Percentiles rank a stretch among this genome's conserved stretches.
These are phyloP conservation scores for Artibeus jamaicensis DNA, from an alignment of 2,797 vertebrate genomes.

Conservation along the genomic window DNA sequence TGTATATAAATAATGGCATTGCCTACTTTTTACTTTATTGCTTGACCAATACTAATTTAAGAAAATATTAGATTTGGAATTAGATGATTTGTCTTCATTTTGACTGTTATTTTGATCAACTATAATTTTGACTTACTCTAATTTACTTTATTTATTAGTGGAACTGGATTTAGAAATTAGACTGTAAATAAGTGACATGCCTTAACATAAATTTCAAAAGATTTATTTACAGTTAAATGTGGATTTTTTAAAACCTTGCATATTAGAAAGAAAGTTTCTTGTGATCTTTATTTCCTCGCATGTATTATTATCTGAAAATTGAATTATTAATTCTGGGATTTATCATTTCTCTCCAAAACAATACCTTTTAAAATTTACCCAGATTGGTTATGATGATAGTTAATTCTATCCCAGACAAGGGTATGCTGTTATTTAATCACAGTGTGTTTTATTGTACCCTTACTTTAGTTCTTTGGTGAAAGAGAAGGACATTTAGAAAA, in stretches of 20 bases:
- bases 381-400: background rate
- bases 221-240: constrained; percentile 4
- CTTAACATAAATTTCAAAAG: background rate
- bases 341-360: background rate
- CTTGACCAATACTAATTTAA: background rate
- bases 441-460: background rate
- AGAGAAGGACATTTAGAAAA: background rate
- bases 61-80: background rate
- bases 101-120: constrained; percentile 11
- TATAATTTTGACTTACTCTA: background rate
- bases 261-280: background rate
- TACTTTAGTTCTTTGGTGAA: constrained; percentile 10
- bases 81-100: background rate
- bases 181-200: background rate
- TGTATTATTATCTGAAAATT: constrained; percentile 15
- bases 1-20: background rate
- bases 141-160: background rate
- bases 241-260: background rate
- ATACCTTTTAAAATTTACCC: background rate
- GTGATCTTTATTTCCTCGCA: background rate
- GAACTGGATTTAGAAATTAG: background rate
- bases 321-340: background rate
- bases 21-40: background rate
- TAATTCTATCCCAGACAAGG: background rate
- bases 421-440: background rate